These are phyloP conservation scores for Cyprinus carpio DNA, from an alignment of 2,113 vertebrate species.

Conservation along the genomic window DNA sequence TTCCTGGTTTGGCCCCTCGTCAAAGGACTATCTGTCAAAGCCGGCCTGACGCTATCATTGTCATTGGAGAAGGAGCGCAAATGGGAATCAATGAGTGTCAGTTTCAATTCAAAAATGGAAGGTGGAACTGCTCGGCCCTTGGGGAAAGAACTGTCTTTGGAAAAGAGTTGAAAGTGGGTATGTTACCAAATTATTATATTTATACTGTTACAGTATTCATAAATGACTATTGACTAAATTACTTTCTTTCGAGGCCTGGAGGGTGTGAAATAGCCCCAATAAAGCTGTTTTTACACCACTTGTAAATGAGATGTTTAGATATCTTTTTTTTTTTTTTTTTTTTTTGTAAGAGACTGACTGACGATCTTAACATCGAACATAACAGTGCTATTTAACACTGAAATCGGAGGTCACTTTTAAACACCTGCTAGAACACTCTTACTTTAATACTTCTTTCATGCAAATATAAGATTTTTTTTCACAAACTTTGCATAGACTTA, in stretches of 20 bases:
- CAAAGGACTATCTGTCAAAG: slow-evolving; percentile 98
- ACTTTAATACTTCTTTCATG: not conserved
- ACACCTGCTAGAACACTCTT: not conserved
- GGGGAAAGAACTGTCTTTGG: slow-evolving; percentile 96
- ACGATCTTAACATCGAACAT: too few species aligned
- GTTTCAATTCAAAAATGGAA: slow-evolving; percentile 94
- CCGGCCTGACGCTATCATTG: slow-evolving; percentile 95
- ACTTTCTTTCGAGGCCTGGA: not conserved
- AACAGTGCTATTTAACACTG: not conserved
- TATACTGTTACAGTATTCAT: slow-evolving; percentile 31
- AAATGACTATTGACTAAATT: not conserved
- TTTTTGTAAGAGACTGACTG: not conserved
- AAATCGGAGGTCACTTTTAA: not conserved
- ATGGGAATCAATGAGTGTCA: slow-evolving; percentile 98
- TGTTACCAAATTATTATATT: slow-evolving; percentile 67
- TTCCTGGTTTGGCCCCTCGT: slow-evolving; percentile 93
- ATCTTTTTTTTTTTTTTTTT: too few species aligned
- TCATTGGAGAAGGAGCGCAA: slow-evolving; percentile 97
- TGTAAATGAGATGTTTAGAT: not conserved
- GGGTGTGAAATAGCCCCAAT: not conserved
- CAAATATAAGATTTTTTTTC: not conserved
- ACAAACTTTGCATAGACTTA: not conserved
- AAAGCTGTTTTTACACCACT: not conserved
- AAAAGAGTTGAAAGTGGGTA: slow-evolving; percentile 98
- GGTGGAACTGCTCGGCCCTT: slow-evolving; percentile 97